Evolutionary conservation across 2,797 vertebrate species (phyloP).

Genomic region (Otolemur crassicaudatus): DNA sequence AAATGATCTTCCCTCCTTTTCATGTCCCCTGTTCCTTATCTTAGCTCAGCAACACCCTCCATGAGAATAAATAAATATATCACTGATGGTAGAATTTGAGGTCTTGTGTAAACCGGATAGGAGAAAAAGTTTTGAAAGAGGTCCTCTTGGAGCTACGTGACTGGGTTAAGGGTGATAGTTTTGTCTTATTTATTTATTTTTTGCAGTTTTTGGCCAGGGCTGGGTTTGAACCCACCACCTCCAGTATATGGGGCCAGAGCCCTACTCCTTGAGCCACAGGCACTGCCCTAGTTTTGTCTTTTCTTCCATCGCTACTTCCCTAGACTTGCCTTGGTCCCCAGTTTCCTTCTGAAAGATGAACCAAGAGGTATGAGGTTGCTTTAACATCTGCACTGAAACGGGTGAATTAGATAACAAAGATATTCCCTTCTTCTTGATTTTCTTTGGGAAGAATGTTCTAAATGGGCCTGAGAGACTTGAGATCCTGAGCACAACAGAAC

Average conservation of each 20-base stretch:
- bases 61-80: slow-evolving; percentile 6
- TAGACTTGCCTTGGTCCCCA: background rate
- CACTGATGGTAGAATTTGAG: background rate
- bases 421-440: background rate
- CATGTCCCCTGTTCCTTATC: background rate
- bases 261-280: no score
- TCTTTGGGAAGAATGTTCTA: background rate
- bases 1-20: slow-evolving; percentile 32
- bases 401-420: background rate
- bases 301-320: background rate
- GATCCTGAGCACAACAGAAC: background rate
- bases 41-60: slow-evolving; percentile 30
- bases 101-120: background rate
- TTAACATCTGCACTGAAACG: background rate
- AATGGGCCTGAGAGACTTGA: background rate
- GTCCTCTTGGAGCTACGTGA: background rate
- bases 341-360: background rate
- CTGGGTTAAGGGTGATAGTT: background rate
- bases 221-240: no score
- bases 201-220: no score
- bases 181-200: background rate
- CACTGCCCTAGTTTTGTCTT: background rate
- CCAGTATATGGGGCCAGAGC: no score
- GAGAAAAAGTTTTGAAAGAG: background rate
- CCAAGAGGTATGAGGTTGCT: background rate